Evolutionary conservation across 2,797 vertebrate genomes (phyloP), one percentile per base, ranked within the genome.

Genomic region (Ambastaia sidthimunki): DNA sequence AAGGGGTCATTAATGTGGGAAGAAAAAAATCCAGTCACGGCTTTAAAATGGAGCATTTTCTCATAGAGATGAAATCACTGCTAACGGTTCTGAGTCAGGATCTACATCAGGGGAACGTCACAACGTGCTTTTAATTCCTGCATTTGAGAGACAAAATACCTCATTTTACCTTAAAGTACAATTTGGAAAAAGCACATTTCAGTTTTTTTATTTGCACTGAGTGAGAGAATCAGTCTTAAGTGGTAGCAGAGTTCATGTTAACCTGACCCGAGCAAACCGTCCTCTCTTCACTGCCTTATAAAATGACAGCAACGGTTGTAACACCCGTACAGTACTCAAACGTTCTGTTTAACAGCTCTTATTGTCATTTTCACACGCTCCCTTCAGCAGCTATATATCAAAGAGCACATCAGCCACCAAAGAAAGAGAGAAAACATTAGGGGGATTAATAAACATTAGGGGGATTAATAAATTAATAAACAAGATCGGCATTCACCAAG

Each of bases 1-100:
- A 93, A 93, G 78, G 84, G 87, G 89, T 92, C 91, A 92, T 93
- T 92, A 92, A 88, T 93, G 92, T 89, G 90, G 68, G 91, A 92
- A 93, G 89, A 90, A 87, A 82, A 86, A 89, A 90, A 91, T 90
- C 88, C 87, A 88, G 89, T 90, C 88, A 87, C 83, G 78, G 86
- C 84, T 89, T 85, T 52, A 82, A 84, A 84, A 87, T 89, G 90
- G 90, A 90, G 90, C 89, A 88, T 89, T 88, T 89, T 91, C 90
- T 88, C 89, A 86, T 84, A 83, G 86, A 89, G 88, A 92, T 90
- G 88, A 90, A 88, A 90, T 91, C 90, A 90, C 83, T 87, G 87
- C 86, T 86, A 89, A 90, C 86, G 88, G 89, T 88, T 88, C 87
- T 88, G 90, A 92, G 91, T 92, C 85, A 86, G 90, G 89, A 93